A percentile compares a stretch with the other conserved stretches of the same genome.
Evolutionary conservation across 2,888 invertebrate genomes (phyloP).

Genomic region (Rhopalosiphum nymphaeae): DNA sequence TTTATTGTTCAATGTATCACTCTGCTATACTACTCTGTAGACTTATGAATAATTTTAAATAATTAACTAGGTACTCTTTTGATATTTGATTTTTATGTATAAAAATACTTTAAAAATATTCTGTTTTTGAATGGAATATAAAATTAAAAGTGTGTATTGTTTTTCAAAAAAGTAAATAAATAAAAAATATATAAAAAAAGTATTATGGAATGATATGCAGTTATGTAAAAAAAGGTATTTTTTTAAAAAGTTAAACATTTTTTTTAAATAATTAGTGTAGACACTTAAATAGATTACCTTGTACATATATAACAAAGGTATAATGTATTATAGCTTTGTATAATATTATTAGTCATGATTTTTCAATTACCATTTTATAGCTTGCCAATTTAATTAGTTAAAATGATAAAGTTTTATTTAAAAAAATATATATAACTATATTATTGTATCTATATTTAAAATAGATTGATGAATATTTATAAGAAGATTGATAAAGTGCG

Average conservation of each 20-base stretch:
- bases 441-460: constrained; percentile 69
- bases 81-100: neutral
- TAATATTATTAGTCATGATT: neutral
- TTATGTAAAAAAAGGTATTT: neutral
- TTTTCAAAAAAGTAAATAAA: neutral
- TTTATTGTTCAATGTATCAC: neutral
- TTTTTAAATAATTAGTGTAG: neutral
- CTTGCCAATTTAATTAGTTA: neutral
- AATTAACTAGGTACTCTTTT: neutral
- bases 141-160: neutral
- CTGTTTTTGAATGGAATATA: neutral
- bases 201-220: neutral
- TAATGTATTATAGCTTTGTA: neutral
- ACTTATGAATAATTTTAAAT: neutral
- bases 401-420: neutral
- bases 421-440: neutral
- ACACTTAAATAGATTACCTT: neutral
- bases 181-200: neutral
- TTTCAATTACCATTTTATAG: neutral
- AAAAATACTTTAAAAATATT: neutral
- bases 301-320: neutral
- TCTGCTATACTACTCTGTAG: neutral
- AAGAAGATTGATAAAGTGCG: constrained; percentile 72
- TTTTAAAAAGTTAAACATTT: neutral
- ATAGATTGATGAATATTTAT: constrained; percentile 73